phyloP scores from a whole-genome alignment of 2,888 invertebrate species.

The Melinaea menophilus region DNA sequence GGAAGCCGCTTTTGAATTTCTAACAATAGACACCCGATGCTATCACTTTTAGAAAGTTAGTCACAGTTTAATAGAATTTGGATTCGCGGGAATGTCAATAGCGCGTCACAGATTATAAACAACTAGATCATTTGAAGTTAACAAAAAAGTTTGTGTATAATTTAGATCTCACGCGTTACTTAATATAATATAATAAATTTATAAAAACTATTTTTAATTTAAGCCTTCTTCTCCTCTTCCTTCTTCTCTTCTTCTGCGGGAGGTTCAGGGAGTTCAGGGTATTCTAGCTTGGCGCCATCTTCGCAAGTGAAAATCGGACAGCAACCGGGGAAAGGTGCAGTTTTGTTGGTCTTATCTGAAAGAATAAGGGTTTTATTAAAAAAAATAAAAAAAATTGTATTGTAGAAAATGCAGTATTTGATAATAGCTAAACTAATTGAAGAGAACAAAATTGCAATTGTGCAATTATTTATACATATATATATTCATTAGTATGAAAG shows the following conservation, averaged over 20 bases:
- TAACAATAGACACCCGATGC: constrained; percentile 33
- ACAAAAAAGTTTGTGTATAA: not conserved
- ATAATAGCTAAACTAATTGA: too few relatives aligned
- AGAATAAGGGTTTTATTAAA: constrained; percentile 29
- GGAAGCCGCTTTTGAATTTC: constrained; percentile 48
- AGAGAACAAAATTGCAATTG: too few relatives aligned
- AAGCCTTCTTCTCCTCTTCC: constrained; percentile 63
- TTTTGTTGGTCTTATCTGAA: constrained; percentile 91
- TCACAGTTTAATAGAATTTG: not conserved
- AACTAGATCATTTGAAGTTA: constrained; percentile 6
- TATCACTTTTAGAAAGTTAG: constrained; percentile 37
- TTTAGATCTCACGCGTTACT: not conserved
- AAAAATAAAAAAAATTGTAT: not conserved
- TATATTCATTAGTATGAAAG: too few relatives aligned
- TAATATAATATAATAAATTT: constrained; percentile 11
- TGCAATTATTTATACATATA: too few relatives aligned
- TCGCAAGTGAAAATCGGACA: constrained; percentile 93
- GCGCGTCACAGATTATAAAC: too few relatives aligned
- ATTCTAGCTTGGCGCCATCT: constrained; percentile 89
- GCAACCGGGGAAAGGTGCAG: constrained; percentile 90
- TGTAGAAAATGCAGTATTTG: too few relatives aligned
- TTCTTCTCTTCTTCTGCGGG: constrained; percentile 60
- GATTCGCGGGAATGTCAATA: too few relatives aligned
- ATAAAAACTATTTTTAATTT: constrained; percentile 40
- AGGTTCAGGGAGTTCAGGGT: constrained; percentile 84